Evolutionary conservation across 2,888 invertebrate species (phyloP), one percentile per base, ranked within the genome.

Genomic region (Thymelicus acteon): DNA sequence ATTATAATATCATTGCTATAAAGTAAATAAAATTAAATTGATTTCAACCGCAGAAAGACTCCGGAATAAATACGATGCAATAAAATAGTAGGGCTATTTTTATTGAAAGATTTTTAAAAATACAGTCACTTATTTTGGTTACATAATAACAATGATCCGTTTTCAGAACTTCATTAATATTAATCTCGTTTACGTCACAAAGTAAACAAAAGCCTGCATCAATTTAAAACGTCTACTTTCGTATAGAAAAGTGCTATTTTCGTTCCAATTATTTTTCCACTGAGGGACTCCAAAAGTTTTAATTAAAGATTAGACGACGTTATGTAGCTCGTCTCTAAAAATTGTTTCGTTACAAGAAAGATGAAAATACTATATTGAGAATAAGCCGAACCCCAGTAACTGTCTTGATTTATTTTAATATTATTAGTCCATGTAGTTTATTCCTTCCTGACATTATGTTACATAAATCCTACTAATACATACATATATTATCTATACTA

Each of bases 221-320:
- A 57, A 31, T 12, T 24, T 31, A 12, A 12, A 31, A 12, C 12
- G 0, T 31, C 31, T 57, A 57, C 57, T 7, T 52, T 7, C n/a
- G 5, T 60, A 31, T 52, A 39, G 39, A 79, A 80, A 82, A 80
- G 78, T 72, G 75, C 75, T 75, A 74, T 77, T 84, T 87, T 83
- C 76, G 75, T 78, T 82, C 76, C 81, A 84, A 84, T 88, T 85
- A 83, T 83, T 85, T 76, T 85, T 82, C 77, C 75, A 76, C 76
- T 72, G 78, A 78, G 74, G 76, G 79, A 78, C 80, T 80, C 77
- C 77, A 76, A 85, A 90, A 90, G 83, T 89, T 91, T 90, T 89
- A 89, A 90, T 90, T 89, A 88, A 90, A 89, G 82, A 87, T 86
- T 86, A 85, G 83, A 81, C 80, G 85, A 86, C 84, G 85, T 87